Evolutionary conservation across 2,888 invertebrate species (phyloP), one percentile per base, ranked within the genome.

Genomic region (Philereme vetulata): DNA sequence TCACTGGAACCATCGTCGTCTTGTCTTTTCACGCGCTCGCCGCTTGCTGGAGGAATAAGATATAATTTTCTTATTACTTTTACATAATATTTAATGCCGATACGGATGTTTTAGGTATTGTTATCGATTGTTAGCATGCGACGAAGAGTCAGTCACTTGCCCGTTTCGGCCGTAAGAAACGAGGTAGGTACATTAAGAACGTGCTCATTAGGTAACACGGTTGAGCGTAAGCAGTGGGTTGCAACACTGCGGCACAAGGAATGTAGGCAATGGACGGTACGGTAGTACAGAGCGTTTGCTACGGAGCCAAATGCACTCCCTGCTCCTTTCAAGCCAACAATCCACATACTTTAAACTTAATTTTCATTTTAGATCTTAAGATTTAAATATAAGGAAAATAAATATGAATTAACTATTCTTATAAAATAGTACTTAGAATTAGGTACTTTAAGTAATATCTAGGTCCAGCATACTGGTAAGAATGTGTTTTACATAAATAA

Each of bases 1-100:
- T 90, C 92, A 59, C 93, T 94, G 32, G 81, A 89, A n/a, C 90
- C 90, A 35, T 96, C 96, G 0, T 94, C 93, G 35, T 96, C 95
- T 86, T 97, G 97, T 46, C 95, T 93, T 75, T 93, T 94, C 56
- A 93, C 91, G 70, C 94, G 87, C 52, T 85, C 85, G 65, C 93
- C 91, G 70, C 86, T 89, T 58, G 86, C 94, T 72, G 63, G 44
- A 60, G 93, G 80, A 46, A 34, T 67, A 36, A 67, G 21, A 50
- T 44, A 32, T 64, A 35, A 40, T 40, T 65, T 33, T 62, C 43
- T 47, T 7, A 3, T 55, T 43, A 1, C 38, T 42, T 35, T 58
- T 64, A 62, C 55, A 45, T 56, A 51, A 64, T 35, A 44, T 42
- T 50, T 51, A 35, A 59, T 40, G 44, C 50, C 51, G 45, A 58